Evolutionary conservation across 1,140 invertebrate genomes (phyloP), one percentile per base, ranked within the genome.

Genomic region (Oppia nitens): DNA sequence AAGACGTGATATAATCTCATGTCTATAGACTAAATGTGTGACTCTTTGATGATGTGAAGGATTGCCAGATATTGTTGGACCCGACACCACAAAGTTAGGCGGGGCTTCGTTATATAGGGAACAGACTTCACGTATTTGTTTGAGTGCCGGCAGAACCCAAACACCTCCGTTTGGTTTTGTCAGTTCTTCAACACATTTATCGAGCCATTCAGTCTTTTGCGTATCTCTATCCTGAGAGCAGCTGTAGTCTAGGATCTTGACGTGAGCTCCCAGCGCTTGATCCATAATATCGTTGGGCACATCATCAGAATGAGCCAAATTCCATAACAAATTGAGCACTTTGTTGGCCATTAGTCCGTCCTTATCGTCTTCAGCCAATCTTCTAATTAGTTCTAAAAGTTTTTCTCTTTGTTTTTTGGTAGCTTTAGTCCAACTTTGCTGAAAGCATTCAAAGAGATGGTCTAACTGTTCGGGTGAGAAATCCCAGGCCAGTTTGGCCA

Each of bases 291-390:
- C 93, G 2, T 88, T 94, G 53, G 89, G 86, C 47, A 95, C 86
- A 73, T 97, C 91, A 67, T 92, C 86, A 55, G 87, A 90, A 73
- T 96, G 91, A 21, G 92, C 91, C 67, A 98, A 77, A 69, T 92
- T 94, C 93, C 93, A 98, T 70, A 98, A 86, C 20, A 98, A 75
- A 55, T 89, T 89, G 61, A 98, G 75, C 72, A 86, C 84, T 78
- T 97, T 98, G 69, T 94, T 86, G 51, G 93, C 92, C 92, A 98
- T 97, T 17, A 96, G 87, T 59, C 93, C 93, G 73, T 96, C 91
- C 71, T 97, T 97, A 73, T 98, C 93, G 74, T 95, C 93, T 74
- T 98, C 93, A 20, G 93, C 92, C 57, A 98, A 73, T 66, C 92
- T 77, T 59, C 93, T 78, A 65, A 97, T 98, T 59, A 98, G 76